Conservation (phyloP, 2,888 invertebrate species). For the Octodonta nipae region DNA sequence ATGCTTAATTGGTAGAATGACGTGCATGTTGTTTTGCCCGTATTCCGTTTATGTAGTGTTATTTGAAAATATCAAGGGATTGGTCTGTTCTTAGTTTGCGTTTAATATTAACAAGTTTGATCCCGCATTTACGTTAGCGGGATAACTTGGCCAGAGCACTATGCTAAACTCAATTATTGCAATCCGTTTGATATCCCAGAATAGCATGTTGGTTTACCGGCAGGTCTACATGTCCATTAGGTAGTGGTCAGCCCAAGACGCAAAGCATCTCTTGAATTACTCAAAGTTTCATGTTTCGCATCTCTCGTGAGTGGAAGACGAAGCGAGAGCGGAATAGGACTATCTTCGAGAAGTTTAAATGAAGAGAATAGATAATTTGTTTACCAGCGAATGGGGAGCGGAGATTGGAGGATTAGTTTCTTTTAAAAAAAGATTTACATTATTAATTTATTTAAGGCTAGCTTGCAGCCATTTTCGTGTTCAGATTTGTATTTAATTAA, state of each 20-base stretch:
- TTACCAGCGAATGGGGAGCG: too few species aligned
- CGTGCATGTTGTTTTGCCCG: neutral
- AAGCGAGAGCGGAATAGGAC: too few species aligned
- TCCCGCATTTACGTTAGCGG: constrained; percentile 16
- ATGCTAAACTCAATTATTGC: constrained; percentile 20
- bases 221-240: constrained; percentile 16
- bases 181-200: constrained; percentile 21
- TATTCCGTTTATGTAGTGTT: too few species aligned
- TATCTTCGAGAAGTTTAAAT: too few species aligned
- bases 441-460: too few species aligned
- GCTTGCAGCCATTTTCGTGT: too few species aligned
- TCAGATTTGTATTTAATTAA: too few species aligned
- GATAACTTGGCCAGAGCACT: constrained; percentile 11
- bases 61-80: too few species aligned
- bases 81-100: constrained; percentile 6
- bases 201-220: constrained; percentile 13
- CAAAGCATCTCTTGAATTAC: constrained; percentile 17
- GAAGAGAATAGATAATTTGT: too few species aligned
- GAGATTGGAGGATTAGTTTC: too few species aligned
- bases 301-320: neutral
- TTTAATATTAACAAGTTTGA: constrained; percentile 18
- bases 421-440: too few species aligned
- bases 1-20: too few species aligned
- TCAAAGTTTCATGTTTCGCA: constrained; percentile 10
- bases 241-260: constrained; percentile 17